These are phyloP conservation scores for Intellagama lesueurii DNA, from an alignment of 2,797 vertebrate genomes.

Conservation along the genomic window DNA sequence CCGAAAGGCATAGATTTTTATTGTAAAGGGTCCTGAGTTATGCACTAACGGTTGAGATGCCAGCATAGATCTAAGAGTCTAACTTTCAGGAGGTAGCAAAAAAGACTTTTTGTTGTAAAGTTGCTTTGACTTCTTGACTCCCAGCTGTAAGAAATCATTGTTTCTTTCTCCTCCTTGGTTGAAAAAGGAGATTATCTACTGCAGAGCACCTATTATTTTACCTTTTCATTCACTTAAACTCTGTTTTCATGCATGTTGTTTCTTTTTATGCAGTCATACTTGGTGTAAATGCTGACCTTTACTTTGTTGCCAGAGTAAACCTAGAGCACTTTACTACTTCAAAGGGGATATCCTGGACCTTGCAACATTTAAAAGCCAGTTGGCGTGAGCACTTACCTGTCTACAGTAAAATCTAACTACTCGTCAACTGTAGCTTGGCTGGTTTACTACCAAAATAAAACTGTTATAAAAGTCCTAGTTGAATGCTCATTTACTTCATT, in stretches of 20 bases:
- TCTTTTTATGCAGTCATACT: slow-evolving; percentile 42
- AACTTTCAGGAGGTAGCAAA: slow-evolving; percentile 60
- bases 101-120: slow-evolving; percentile 61
- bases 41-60: slow-evolving; percentile 43
- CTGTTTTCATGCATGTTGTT: slow-evolving; percentile 60
- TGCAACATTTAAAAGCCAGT: slow-evolving; percentile 48
- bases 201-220: slow-evolving; percentile 65
- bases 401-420: slow-evolving; percentile 28
- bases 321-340: slow-evolving; percentile 55
- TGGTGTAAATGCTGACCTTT: slow-evolving; percentile 58
- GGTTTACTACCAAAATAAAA: slow-evolving; percentile 20
- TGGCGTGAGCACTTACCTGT: slow-evolving; percentile 47
- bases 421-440: slow-evolving; percentile 34
- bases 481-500: not conserved
- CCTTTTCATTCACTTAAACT: slow-evolving; percentile 64
- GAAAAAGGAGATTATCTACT: slow-evolving; percentile 59
- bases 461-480: not conserved
- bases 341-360: slow-evolving; percentile 61
- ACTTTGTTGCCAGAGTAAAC: slow-evolving; percentile 64
- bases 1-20: slow-evolving; percentile 4
- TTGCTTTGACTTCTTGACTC: slow-evolving; percentile 65
- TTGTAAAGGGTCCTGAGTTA: slow-evolving; percentile 50
- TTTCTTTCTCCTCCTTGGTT: slow-evolving; percentile 46
- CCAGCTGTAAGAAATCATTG: slow-evolving; percentile 57
- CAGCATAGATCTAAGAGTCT: slow-evolving; percentile 53